Conservation (phyloP, 35 echinoderm and acorn worm species). For the Nesometra sesokonis region DNA sequence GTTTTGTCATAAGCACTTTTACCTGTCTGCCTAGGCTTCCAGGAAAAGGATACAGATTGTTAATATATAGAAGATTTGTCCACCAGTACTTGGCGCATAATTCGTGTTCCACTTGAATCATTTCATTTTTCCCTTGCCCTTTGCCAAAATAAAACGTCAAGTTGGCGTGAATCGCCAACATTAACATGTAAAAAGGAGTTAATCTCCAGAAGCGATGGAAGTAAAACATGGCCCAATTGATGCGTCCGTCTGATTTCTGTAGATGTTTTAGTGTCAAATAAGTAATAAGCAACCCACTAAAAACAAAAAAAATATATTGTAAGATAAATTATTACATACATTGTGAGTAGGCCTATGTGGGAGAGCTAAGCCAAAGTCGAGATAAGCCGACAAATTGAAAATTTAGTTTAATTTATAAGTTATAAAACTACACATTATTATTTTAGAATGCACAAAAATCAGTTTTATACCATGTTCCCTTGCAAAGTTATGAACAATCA, state of each 20-base stretch:
- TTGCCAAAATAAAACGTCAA: slow-evolving; percentile 37
- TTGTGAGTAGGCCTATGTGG: too few relatives aligned
- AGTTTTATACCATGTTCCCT: too few relatives aligned
- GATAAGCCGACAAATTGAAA: too few relatives aligned
- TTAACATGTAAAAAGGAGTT: slow-evolving; percentile 62
- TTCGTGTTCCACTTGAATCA: neutral
- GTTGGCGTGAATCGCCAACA: slow-evolving; percentile 43
- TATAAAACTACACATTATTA: too few relatives aligned
- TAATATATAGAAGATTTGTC: slow-evolving; percentile 73
- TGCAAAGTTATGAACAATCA: too few relatives aligned
- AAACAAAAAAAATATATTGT: slow-evolving; percentile 7
- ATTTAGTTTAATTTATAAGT: too few relatives aligned
- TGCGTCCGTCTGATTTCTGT: slow-evolving; percentile 13
- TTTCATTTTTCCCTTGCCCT: neutral
- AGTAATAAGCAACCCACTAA: slow-evolving; percentile 63
- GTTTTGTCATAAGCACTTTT: too few relatives aligned
- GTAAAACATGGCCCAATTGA: slow-evolving; percentile 73
- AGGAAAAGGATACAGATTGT: slow-evolving; percentile 77
- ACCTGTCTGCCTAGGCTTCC: slow-evolving; percentile 17
- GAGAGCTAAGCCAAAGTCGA: too few relatives aligned
- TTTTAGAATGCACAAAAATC: too few relatives aligned
- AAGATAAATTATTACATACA: neutral
- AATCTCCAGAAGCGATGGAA: slow-evolving; percentile 84
- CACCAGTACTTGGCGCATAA: slow-evolving; percentile 52
- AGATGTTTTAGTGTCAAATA: slow-evolving; percentile 72